Base-by-base conservation (phyloP, 2,888 invertebrate species). In the Leptinotarsa haldemani region DNA sequence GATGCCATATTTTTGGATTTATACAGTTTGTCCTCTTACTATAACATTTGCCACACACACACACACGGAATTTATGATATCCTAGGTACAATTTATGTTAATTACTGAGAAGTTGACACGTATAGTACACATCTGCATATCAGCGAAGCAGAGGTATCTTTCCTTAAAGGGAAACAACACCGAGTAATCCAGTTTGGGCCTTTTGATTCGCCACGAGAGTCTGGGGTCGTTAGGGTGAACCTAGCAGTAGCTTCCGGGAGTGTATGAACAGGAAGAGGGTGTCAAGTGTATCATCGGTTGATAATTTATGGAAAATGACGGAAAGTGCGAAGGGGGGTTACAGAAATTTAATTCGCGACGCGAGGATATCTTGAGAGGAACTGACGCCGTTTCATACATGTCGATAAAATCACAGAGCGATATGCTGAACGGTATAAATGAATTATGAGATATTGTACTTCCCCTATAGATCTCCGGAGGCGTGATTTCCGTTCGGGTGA, bases 21-120 rank as follows among this genome's bases (percentile, higher is more conserved):
- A 40, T 70, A 64, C 22, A 69, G 20, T 47, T 30, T 15, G 61
- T 30, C 48, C 69, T 61, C 64, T 52, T 73, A 73, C 70, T 68
- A 72, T 71, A 65, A 73, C 71, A 48, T 61, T 20, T 68, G 47
- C 61, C 46, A 56, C 71, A 76, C 61, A 73, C 73, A 64, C 70
- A 76, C 61, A 71, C 73, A 64, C 47, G 65, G 74, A 76, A 79
- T 78, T 79, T 79, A 76, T 77, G 76, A 76, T 74, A 78, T 69
- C 61, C 58, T 68, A 65, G 53, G 68, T 50, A 68, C 52, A 79
- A 78, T 80, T 80, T 79, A 80, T 79, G 78, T 75, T 78, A 80
- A 80, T 80, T 80, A 78, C 75, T 56, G 58, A 25, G 74, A 25
- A 53, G 58, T 71, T 74, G 76, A 79, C 75, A 74, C 70, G 71